Evolutionary conservation across 2,888 invertebrate genomes (phyloP).

Genomic region (Rotaria socialis): DNA sequence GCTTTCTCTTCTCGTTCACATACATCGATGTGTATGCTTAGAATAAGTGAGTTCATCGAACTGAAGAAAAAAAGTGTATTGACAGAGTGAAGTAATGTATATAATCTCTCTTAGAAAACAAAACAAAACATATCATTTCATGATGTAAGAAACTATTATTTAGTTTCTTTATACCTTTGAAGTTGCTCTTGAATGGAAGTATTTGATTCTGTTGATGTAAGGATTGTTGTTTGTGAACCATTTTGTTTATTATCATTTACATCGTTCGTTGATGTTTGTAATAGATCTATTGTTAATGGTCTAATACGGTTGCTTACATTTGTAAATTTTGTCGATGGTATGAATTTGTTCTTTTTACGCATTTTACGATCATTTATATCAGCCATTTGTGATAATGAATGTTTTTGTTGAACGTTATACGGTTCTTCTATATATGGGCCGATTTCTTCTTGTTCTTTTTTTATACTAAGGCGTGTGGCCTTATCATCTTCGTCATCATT

Average conservation of each 20-base stretch:
- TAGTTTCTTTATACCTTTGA: neutral
- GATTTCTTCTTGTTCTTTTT: slow-evolving; percentile 1
- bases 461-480: neutral
- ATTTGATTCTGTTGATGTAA: slow-evolving; percentile 20
- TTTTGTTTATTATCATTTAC: slow-evolving; percentile 10
- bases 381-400: neutral
- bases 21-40: neutral
- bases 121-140: neutral
- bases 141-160: neutral
- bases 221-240: neutral
- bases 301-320: neutral
- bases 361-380: neutral
- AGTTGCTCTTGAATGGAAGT: neutral
- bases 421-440: neutral
- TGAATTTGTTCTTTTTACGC: neutral
- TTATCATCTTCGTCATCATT: neutral
- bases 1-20: neutral
- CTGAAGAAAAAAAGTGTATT: neutral
- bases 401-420: neutral
- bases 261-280: neutral
- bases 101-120: neutral
- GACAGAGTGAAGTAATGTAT: slow-evolving; percentile 14
- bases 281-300: slow-evolving; percentile 6
- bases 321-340: neutral
- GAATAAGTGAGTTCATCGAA: slow-evolving; percentile 17